Evolutionary conservation across 2,797 vertebrate genomes (phyloP).

Genomic region (Heterohyrax brucei): DNA sequence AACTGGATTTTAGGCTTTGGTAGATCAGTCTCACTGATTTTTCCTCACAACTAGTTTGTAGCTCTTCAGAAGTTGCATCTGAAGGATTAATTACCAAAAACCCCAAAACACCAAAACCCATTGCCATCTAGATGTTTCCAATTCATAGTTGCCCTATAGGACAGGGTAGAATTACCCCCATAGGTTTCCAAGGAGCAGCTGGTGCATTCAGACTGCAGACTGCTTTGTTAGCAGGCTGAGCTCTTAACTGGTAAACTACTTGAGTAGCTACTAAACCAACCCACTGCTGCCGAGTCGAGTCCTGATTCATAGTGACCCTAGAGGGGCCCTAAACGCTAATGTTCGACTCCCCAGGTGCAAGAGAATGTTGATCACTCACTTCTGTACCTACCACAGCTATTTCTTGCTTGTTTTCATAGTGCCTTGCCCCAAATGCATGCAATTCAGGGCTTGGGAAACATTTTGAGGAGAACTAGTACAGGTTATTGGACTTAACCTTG

Average conservation of each 20-base stretch:
- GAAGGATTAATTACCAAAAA: not conserved
- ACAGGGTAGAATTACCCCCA: no score
- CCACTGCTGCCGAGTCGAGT: no score
- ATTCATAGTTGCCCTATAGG: no score
- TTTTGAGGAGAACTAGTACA: not conserved
- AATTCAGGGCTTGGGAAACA: conserved; percentile 17
- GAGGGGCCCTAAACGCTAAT: not conserved
- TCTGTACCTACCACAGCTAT: not conserved
- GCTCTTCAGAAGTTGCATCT: not conserved
- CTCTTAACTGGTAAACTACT: no score
- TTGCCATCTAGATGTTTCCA: no score
- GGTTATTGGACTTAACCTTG: not conserved
- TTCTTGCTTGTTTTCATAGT: conserved; percentile 1
- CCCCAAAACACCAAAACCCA: no score
- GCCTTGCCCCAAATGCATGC: not conserved
- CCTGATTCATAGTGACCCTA: not conserved
- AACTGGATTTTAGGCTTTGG: not conserved
- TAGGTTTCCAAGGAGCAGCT: no score
- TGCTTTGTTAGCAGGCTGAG: no score
- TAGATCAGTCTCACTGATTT: not conserved
- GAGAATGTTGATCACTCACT: not conserved
- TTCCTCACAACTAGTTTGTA: not conserved
- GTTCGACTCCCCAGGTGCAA: not conserved
- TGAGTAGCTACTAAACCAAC: not conserved
- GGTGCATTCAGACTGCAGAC: no score